Evolutionary conservation across 2,888 invertebrate genomes (phyloP), one percentile per base, ranked within the genome.

Genomic region (Diogma glabrata): DNA sequence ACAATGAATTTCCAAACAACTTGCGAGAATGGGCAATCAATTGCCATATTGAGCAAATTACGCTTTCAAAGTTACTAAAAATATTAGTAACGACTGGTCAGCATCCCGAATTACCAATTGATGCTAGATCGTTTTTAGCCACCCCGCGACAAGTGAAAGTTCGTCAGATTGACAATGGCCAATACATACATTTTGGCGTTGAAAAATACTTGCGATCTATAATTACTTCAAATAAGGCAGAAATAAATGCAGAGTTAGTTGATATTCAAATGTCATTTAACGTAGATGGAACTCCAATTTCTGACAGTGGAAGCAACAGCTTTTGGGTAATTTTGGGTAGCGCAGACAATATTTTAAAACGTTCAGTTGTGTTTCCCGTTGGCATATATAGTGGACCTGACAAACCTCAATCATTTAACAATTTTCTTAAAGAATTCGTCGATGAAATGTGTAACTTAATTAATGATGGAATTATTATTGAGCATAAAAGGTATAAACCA

Each of bases 211-310:
- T 33, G 33, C 33, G 33, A 33, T 33, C 33, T 33, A 10, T 33
- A 33, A 33, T 33, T 33, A 10, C 7, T 33, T 33, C 33, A 10
- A 33, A 33, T 33, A 12, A 6, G 12, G 12, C 33, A 33, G 33
- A 10, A 33, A 33, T 33, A 33, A 33, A 33, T 33, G 2, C 12
- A 33, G 4, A 33, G n/a, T 33, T 33, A 33, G 7, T 33, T 33
- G 33, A 33, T 33, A 33, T 33, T 33, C 2, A 33, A 33, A 33
- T 33, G 43, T 43, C 43, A 8, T 43, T 43, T 43, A 43, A 19
- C 20, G 20, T 19, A 19, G 19, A 43, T 43, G 19, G 43, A 43
- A 43, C 43, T 43, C 43, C 43, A 43, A 19, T 43, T 43, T 43
- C 43, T 19, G 2, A 3, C 4, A 33, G 33, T 33, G 33, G 33